These are phyloP conservation scores for Aleadryas rufinucha DNA, from an alignment of 2,113 vertebrate genomes.

Conservation along the genomic window DNA sequence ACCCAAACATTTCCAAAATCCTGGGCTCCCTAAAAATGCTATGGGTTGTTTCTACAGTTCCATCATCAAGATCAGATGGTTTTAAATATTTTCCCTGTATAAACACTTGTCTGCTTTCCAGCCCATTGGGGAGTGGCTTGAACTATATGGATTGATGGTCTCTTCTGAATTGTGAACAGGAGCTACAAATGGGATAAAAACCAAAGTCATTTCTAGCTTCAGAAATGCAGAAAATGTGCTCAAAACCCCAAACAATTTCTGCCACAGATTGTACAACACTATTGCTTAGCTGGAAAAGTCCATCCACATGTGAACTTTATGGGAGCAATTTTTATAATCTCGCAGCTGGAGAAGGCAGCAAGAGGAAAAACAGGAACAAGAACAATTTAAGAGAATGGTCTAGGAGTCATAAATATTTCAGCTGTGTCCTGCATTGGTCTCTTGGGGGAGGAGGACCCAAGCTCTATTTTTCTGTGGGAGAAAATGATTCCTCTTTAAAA, in stretches of 20 bases:
- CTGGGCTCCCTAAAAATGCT: not conserved
- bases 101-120: not conserved
- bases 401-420: not conserved
- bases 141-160: not conserved
- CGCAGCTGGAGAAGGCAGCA: not conserved
- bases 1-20: not conserved
- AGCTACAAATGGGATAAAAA: not conserved
- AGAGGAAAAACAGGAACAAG: not conserved
- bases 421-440: not conserved
- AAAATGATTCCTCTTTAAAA: not conserved
- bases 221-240: not conserved
- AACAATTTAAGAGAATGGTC: not conserved
- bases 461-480: not conserved
- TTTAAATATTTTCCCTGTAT: not conserved
- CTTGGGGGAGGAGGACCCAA: not conserved
- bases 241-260: not conserved
- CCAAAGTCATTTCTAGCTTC: not conserved
- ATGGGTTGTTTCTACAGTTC: not conserved
- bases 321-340: not conserved
- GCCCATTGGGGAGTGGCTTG: not conserved
- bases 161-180: not conserved
- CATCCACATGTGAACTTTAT: not conserved
- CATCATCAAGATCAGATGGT: not conserved
- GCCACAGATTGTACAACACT: not conserved
- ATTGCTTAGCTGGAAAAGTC: not conserved